Base-by-base conservation (phyloP, 1,140 invertebrate genomes). In the Aphelenchoides avenae region DNA sequence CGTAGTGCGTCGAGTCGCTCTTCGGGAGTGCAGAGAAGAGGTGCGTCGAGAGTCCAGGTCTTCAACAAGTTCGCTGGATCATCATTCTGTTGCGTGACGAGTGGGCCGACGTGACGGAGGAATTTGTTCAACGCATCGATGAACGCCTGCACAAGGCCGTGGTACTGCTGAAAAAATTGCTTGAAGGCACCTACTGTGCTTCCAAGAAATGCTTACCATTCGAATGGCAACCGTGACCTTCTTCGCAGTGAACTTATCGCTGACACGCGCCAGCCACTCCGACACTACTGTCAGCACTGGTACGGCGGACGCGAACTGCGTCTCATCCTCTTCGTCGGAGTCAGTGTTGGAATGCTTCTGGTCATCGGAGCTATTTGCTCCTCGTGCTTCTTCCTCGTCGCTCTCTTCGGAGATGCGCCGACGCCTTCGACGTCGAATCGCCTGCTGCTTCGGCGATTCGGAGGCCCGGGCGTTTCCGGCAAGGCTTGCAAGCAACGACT, bases 361-460 rank as follows among this genome's bases (percentile, higher is more conserved):
- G 5, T 30, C 20, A 18, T 13, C 39, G 5, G 18, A 7, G 22
- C 15, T 13, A 29, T 54, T 53, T 27, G 22, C 24, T 13, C 36
- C 34, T 9, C 1, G 22, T 24, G 30, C 39, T 15, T 20, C 5
- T 53, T n/a, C 15, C 37, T 20, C 33, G 30, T 37, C 3, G 41
- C 34, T 13, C 52, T n/a, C 36, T 33, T 49, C 11, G n/a, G 30
- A 31, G 24, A 29, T 22, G 36, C 51, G 5, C 18, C 24, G 3
- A 53, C 3, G 29, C 52, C 40, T 15, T 53, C 49, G 31, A 47
- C 52, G 11, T 53, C 39, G n/a, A n/a, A n/a, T 53, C 52, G 41
- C 5, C 36, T 48, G 13, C 22, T 6, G 9, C 18, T 48, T 15
- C 24, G n/a, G 30, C 31, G 27, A 26, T 29, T 13, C n/a, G n/a